Evolutionary conservation across 2,113 vertebrate genomes (phyloP), one percentile per base, ranked within the genome.

Genomic region (Panthera leo): DNA sequence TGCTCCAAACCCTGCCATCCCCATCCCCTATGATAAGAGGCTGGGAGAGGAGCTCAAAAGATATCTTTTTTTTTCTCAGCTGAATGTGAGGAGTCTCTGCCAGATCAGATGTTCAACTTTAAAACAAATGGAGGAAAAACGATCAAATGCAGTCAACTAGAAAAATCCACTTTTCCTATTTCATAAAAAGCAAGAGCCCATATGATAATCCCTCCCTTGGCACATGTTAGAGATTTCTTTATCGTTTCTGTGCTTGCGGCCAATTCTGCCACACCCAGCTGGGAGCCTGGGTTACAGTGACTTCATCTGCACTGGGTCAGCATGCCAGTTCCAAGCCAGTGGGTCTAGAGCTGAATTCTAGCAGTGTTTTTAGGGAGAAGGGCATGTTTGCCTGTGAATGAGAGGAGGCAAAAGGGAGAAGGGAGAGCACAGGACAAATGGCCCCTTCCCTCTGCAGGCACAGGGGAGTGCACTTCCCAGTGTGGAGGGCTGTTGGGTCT

Each of bases 121-220:
- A 94, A 96, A 98, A 98, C 95, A 97, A 98, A 98, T 96, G 97
- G 98, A 98, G 97, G 95, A 97, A 97, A 97, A 97, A 85, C 82
- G 84, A 98, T 98, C 94, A 98, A 98, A 97, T 58, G 97, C 97
- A 98, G 94, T 97, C 98, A 97, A 76, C 95, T 97, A 98, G 98
- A 98, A 98, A 98, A 97, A 96, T 96, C 97, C 63, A 39, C 97
- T 97, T 98, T 98, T 96, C 96, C 96, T 95, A 91, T 98, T 98
- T 98, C 97, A 98, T 98, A 98, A 98, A 98, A 97, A 94, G 97
- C 97, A 98, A 98, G 94, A 97, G 95, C 88, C 97, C 97, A 63
- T 98, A 88, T 96, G 96, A 98, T 98, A 97, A 98, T 98, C 90
- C 85, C 97, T 98, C 98, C 98, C 97, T 86, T 94, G 97, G 95